Base-by-base conservation (phyloP, 2,888 invertebrate genomes). In the Muscina levida region DNA sequence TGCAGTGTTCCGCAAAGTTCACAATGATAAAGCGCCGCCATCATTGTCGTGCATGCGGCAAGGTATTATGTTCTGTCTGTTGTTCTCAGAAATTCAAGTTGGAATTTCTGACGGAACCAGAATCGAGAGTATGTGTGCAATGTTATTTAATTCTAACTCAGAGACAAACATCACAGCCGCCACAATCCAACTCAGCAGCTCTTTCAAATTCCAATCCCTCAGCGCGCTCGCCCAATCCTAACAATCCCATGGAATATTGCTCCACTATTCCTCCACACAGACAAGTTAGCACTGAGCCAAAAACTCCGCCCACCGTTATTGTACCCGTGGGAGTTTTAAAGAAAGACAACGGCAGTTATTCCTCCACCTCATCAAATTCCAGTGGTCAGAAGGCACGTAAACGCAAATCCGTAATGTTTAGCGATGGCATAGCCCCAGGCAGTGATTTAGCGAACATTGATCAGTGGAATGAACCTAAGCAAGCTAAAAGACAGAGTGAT, bases 221-320 rank as follows among this genome's bases (percentile, higher is more conserved):
- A 0, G 84, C 85, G 82, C 91, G 92, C 83, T 92, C 93, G 79
- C 95, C 96, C 66, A 95, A 96, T 91, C 96, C 96, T 67, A 95
- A 95, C 90, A 96, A 96, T 91, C 96, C 96, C 59, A 94, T 94
- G 93, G 96, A 96, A 90, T 96, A 96, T 90, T 96, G 96, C 91
- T 95, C 95, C 78, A 95, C 94, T 56, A 93, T 96, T 86, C 95
- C 96, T 70, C 96, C 96, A 66, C 91, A 94, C 85, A 93, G 95
- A 87, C 96, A 96, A 91, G 94, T 93, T 82, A 92, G 92, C 39
- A 10, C 85, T 0, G 86, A 87, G 87, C 84, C 91, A 91, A 85
- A 92, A 91, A 90, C 91, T 91, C 91, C 89, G 0, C 95, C 95
- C 5, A 93, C 94, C 31, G 95, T 96, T n/a, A 94, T 96, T 92